Conservation (phyloP, 92 coral and sea anemone species). For the Scolanthus callimorphus region DNA sequence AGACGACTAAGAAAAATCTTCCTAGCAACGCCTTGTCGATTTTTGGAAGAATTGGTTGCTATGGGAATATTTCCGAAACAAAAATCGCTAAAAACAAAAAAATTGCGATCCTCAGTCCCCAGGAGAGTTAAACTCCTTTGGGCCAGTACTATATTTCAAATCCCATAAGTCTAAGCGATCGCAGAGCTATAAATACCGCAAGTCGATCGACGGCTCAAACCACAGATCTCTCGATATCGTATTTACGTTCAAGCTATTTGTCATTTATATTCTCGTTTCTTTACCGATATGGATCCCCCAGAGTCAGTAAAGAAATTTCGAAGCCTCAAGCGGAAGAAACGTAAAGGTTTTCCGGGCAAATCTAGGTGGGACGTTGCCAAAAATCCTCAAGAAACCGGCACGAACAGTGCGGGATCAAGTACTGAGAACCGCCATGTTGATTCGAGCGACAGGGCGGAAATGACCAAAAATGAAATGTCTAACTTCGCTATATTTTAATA, state of each 20-base stretch:
- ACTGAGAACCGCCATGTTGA: neutral
- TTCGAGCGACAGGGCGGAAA: neutral
- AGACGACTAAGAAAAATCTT: neutral
- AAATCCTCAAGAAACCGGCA: neutral
- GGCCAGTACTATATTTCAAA: neutral
- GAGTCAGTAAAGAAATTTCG: neutral
- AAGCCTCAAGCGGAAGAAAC: neutral
- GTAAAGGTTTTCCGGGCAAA: neutral
- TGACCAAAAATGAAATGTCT: too few species aligned
- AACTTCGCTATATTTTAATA: too few species aligned
- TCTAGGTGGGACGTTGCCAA: neutral
- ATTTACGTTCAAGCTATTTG: too few species aligned
- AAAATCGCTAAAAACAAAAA: neutral
- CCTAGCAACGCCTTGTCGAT: constrained; percentile 25
- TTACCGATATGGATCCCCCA: neutral
- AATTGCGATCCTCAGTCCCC: constrained; percentile 11
- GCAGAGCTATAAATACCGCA: neutral
- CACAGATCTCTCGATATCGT: too few species aligned
- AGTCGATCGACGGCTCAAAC: too few species aligned
- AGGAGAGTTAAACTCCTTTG: neutral
- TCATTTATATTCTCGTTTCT: too few species aligned
- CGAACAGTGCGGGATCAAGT: neutral
- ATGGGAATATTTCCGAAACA: constrained; percentile 7
- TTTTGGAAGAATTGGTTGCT: constrained; percentile 20
- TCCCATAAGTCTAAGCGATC: neutral